Conservation (phyloP, 2,888 invertebrate genomes). For the Eudasyphora cyanicolor region DNA sequence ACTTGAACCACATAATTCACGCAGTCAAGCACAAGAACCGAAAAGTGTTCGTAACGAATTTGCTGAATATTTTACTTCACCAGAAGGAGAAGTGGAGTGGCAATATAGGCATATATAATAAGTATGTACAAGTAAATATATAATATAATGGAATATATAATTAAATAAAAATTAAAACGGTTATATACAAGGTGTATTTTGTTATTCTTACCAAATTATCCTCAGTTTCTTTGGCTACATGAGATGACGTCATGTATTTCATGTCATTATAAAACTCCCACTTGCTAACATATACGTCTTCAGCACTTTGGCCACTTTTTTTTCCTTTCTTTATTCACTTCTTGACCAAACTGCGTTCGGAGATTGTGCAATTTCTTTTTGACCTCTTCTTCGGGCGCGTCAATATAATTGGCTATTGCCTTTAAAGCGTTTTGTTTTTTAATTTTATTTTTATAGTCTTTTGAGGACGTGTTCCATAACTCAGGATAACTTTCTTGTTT, state of each 20-base stretch:
- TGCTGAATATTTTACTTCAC: too few species aligned
- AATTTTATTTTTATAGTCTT: too few species aligned
- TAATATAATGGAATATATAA: too few species aligned
- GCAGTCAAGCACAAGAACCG: too few species aligned
- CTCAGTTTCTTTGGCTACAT: slow-evolving; percentile 43
- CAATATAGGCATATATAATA: slow-evolving; percentile 24
- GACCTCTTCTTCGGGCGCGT: too few species aligned
- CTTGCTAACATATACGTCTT: slow-evolving; percentile 37
- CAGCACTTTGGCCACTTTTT: slow-evolving; percentile 40
- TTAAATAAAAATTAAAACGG: too few species aligned
- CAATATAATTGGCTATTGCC: too few species aligned
- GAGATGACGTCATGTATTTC: slow-evolving; percentile 53
- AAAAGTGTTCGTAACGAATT: too few species aligned
- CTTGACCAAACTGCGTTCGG: slow-evolving; percentile 40
- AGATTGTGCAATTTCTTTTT: slow-evolving; percentile 31
- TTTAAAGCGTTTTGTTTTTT: slow-evolving; percentile 46
- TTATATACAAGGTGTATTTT: not conserved
- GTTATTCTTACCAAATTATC: slow-evolving; percentile 41
- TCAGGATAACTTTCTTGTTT: slow-evolving; percentile 48
- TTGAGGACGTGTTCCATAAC: slow-evolving; percentile 45
- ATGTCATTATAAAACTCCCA: slow-evolving; percentile 52
- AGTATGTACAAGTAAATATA: too few species aligned
- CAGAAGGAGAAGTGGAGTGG: too few species aligned
- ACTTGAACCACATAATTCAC: too few species aligned
- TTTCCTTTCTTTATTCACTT: slow-evolving; percentile 17